A percentile compares a stretch with the other conserved stretches of the same genome.
phyloP scores from a whole-genome alignment of 2,888 invertebrate species.

The Dasysyrphus albostriatus region DNA sequence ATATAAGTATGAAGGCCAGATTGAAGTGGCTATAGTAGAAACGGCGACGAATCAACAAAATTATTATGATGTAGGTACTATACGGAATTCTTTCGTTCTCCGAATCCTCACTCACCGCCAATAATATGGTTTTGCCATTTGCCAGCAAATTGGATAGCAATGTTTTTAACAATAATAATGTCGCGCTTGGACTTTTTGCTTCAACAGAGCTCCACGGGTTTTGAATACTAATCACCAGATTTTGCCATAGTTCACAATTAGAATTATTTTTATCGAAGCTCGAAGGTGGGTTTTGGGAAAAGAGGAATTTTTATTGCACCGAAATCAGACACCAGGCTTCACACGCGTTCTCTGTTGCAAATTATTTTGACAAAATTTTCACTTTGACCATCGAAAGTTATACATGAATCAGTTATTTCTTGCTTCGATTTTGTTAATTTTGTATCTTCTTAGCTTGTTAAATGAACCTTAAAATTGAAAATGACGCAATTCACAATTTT shows the following conservation, averaged over 20 bases:
- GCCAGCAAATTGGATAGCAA: constrained; percentile 52
- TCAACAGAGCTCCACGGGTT: constrained; percentile 38
- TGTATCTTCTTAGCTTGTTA: constrained; percentile 25
- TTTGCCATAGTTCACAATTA: constrained; percentile 45
- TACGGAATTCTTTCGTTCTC: constrained; percentile 52
- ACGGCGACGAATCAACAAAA: constrained; percentile 43
- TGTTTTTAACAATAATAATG: constrained; percentile 42
- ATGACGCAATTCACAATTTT: constrained; percentile 66
- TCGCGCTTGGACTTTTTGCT: constrained; percentile 50
- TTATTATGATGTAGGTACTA: constrained; percentile 63
- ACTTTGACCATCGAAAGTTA: constrained; percentile 47
- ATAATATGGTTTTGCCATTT: constrained; percentile 57
- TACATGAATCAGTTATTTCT: constrained; percentile 22
- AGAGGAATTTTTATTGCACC: constrained; percentile 51
- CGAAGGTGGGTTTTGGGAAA: constrained; percentile 11
- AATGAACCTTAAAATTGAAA: constrained; percentile 62
- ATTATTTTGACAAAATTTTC: constrained; percentile 41
- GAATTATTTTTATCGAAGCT: constrained; percentile 33
- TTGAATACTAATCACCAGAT: constrained; percentile 63
- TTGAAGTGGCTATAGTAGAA: constrained; percentile 13
- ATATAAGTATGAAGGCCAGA: constrained; percentile 52
- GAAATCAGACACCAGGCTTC: not conserved
- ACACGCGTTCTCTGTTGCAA: constrained; percentile 22
- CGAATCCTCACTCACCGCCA: constrained; percentile 47
- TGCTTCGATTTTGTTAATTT: constrained; percentile 3